Conservation (phyloP, 1,140 invertebrate genomes). For the Diabrotica undecimpunctata region DNA sequence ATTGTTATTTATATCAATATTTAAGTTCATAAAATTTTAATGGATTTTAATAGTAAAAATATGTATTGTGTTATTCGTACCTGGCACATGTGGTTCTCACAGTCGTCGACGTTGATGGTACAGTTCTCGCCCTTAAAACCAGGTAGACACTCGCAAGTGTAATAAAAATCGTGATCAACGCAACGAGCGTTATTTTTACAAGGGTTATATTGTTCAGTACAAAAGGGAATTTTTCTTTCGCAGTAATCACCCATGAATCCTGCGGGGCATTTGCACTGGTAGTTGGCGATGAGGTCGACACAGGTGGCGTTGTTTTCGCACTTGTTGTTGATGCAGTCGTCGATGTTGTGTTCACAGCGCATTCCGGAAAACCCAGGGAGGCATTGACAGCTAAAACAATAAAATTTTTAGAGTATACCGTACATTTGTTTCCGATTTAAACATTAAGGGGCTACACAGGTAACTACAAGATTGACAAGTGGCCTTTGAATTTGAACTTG, state of each 20-base stretch:
- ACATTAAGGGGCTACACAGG: too few relatives aligned
- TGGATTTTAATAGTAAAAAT: too few relatives aligned
- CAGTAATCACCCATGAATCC: slow-evolving; percentile 88
- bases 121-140: slow-evolving; percentile 93
- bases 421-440: too few relatives aligned
- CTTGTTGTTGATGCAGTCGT: slow-evolving; percentile 78
- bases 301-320: slow-evolving; percentile 91
- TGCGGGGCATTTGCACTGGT: slow-evolving; percentile 77
- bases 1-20: too few relatives aligned
- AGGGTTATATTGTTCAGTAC: slow-evolving; percentile 84
- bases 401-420: neutral
- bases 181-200: slow-evolving; percentile 91
- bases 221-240: slow-evolving; percentile 90
- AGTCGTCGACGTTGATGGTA: slow-evolving; percentile 88
- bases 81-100: slow-evolving; percentile 87
- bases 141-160: slow-evolving; percentile 85
- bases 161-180: slow-evolving; percentile 82
- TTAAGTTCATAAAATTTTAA: too few relatives aligned
- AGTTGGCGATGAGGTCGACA: slow-evolving; percentile 77
- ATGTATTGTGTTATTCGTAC: slow-evolving; percentile 49
- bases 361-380: slow-evolving; percentile 82
- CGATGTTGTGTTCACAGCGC: slow-evolving; percentile 87
- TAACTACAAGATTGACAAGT: too few relatives aligned
- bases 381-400: slow-evolving; percentile 73
- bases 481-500: too few relatives aligned